phyloP scores from a whole-genome alignment of 2,797 vertebrate genomes.

The Chelmon rostratus region DNA sequence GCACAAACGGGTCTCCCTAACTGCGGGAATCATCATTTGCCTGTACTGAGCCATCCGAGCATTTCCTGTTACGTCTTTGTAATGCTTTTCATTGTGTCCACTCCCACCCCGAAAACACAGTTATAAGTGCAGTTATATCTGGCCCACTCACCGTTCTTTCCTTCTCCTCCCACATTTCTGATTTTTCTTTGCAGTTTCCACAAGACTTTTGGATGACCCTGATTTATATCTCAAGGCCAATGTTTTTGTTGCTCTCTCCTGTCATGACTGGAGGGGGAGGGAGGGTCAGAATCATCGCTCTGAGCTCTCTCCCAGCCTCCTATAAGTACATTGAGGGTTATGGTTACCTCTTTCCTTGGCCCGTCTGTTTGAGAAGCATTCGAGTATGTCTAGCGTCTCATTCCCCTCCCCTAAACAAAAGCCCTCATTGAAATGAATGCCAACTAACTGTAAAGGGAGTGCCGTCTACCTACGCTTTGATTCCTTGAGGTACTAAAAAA shows the following conservation, averaged over 20 bases:
- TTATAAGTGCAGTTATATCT: slow-evolving; percentile 27
- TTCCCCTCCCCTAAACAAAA: not conserved
- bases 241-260: slow-evolving; percentile 22
- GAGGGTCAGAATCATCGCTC: slow-evolving; percentile 37
- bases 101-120: slow-evolving; percentile 37
- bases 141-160: slow-evolving; percentile 37
- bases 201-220: slow-evolving; percentile 26
- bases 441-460: slow-evolving; percentile 10
- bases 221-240: slow-evolving; percentile 22
- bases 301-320: slow-evolving; percentile 29
- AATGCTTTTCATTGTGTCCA: slow-evolving; percentile 46
- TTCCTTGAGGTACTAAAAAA: slow-evolving; percentile 20
- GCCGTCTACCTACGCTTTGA: slow-evolving; percentile 39
- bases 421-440: slow-evolving; percentile 4
- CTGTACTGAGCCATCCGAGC: slow-evolving; percentile 28
- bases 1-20: slow-evolving; percentile 24
- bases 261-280: slow-evolving; percentile 20
- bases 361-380: slow-evolving; percentile 30
- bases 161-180: slow-evolving; percentile 38
- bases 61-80: slow-evolving; percentile 43
- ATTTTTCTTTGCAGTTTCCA: slow-evolving; percentile 24
- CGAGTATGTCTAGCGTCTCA: slow-evolving; percentile 5
- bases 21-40: slow-evolving; percentile 42
- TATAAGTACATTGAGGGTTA: slow-evolving; percentile 37
- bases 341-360: slow-evolving; percentile 35